A percentile compares a stretch with the other conserved stretches of the same genome.
These are phyloP conservation scores for Salticus scenicus DNA, from an alignment of 2,888 invertebrate species.

Conservation along the genomic window DNA sequence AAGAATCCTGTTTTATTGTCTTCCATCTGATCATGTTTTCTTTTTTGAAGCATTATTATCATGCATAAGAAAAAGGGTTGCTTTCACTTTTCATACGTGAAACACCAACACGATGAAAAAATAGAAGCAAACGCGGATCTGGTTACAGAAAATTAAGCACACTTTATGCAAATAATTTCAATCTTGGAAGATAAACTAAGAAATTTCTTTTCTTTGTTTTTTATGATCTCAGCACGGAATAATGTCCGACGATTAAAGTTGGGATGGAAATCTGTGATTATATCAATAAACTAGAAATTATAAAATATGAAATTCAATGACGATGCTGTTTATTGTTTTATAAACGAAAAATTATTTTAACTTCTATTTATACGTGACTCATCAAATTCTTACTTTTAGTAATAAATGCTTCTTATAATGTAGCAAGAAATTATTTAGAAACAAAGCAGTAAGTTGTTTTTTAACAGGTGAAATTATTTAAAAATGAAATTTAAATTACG, in stretches of 20 bases:
- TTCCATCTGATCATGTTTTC: conserved; percentile 14
- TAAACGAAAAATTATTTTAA: too few relatives aligned
- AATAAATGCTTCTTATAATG: too few relatives aligned
- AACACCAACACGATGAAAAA: neutral
- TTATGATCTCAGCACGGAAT: neutral
- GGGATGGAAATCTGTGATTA: neutral
- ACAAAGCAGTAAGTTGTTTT: too few relatives aligned
- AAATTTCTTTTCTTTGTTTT: neutral
- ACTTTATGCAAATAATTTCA: conserved; percentile 32
- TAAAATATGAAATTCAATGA: neutral
- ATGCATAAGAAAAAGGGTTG: conserved; percentile 1
- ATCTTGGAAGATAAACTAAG: neutral
- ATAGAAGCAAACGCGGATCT: neutral
- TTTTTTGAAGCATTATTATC: conserved; percentile 20
- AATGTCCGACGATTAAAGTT: neutral
- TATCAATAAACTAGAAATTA: neutral
- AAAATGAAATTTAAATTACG: too few relatives aligned
- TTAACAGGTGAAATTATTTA: too few relatives aligned
- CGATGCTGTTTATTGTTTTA: too few relatives aligned
- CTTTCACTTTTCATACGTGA: conserved; percentile 48
- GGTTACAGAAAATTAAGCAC: conserved; percentile 25
- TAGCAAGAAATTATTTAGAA: too few relatives aligned
- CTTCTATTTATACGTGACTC: too few relatives aligned
- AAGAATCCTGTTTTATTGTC: conserved; percentile 47
- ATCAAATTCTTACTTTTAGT: too few relatives aligned